Percentiles rank a stretch among this genome's conserved stretches.
These are phyloP conservation scores for Drosophila kikkawai DNA, from an alignment of 1,140 invertebrate species.

Conservation along the genomic window DNA sequence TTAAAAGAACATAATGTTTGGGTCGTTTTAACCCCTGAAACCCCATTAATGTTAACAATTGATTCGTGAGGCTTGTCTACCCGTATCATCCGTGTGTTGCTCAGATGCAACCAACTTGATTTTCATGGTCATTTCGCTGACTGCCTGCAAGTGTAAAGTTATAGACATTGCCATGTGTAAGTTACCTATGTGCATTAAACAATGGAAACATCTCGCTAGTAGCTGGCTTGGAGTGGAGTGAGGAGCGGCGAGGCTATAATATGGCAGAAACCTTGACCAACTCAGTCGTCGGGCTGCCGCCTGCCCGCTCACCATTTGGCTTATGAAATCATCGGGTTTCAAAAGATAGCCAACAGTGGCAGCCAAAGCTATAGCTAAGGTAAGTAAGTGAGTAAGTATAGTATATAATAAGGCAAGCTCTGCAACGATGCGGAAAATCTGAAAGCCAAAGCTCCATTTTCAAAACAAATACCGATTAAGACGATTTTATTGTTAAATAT, in stretches of 20 bases:
- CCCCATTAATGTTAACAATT: slow-evolving; percentile 2
- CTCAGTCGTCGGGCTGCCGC: slow-evolving; percentile 45
- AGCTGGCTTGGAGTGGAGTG: slow-evolving; percentile 1
- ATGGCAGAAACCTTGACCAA: slow-evolving; percentile 70
- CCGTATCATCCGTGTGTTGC: slow-evolving; percentile 11
- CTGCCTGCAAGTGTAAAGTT: slow-evolving; percentile 44
- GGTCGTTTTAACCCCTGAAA: slow-evolving; percentile 13
- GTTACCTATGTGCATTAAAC: slow-evolving; percentile 58
- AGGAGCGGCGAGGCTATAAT: slow-evolving; percentile 51
- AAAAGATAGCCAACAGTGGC: slow-evolving; percentile 64
- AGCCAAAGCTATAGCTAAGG: slow-evolving; percentile 11
- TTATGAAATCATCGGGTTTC: slow-evolving; percentile 71
- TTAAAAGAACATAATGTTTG: background rate
- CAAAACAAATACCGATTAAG: slow-evolving; percentile 21
- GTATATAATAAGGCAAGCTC: slow-evolving; percentile 35
- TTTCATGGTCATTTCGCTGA: slow-evolving; percentile 46
- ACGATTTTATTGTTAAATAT: slow-evolving; percentile 27
- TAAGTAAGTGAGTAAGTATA: slow-evolving; percentile 13
- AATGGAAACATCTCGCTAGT: slow-evolving; percentile 54
- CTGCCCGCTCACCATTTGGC: slow-evolving; percentile 24
- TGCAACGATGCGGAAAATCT: slow-evolving; percentile 72
- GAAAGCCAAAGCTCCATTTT: slow-evolving; percentile 53
- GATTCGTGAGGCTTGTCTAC: background rate
- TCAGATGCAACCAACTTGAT: slow-evolving; percentile 39
- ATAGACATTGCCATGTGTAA: slow-evolving; percentile 51